Evolutionary conservation across 2,888 invertebrate genomes (phyloP), one percentile per base, ranked within the genome.

Genomic region (Bellardia bayeri): DNA sequence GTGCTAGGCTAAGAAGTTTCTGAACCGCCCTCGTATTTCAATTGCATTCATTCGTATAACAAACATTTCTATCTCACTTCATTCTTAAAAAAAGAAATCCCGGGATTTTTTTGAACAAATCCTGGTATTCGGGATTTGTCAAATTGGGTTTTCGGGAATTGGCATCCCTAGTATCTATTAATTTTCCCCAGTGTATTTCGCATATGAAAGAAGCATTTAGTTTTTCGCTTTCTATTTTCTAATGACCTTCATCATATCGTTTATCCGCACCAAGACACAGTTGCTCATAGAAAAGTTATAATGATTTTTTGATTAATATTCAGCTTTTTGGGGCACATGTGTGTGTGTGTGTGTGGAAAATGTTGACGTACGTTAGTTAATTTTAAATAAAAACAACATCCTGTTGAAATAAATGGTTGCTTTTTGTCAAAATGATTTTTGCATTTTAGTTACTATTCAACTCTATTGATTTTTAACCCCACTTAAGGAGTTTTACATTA

Each of bases 231-330:
- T 63, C n/a, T 49, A 30, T 68, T 49, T 49, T 2, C 49, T 40
- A 58, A 58, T 11, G 40, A 72, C 56, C 56, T 56, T 72, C 72
- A 71, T 56, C 54, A 71, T 16, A 30, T 23, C n/a, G 3, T 58
- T 58, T 72, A 49, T 13, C 8, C 23, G 30, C 42, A 45, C 16
- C 23, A 23, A 8, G 37, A 11, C 42, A 9, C 42, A 66, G 16
- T 66, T 45, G 11, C 13, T 3, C 13, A 42, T 11, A 23, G 23
- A 33, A 13, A 61, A 74, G 61, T 74, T 45, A 45, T 74, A 74
- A 74, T 74, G 45, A 74, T 45, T 45, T 74, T 74, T 61, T 74
- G 42, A 74, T 74, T 61, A 74, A 74, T 61, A 61, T 16, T 42
- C 30, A 11, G 23, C 30, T 66, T 42, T 66, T 40, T 42, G 2